phyloP scores from a whole-genome alignment of 1,140 invertebrate genomes.

The Drosophila prosaltans region DNA sequence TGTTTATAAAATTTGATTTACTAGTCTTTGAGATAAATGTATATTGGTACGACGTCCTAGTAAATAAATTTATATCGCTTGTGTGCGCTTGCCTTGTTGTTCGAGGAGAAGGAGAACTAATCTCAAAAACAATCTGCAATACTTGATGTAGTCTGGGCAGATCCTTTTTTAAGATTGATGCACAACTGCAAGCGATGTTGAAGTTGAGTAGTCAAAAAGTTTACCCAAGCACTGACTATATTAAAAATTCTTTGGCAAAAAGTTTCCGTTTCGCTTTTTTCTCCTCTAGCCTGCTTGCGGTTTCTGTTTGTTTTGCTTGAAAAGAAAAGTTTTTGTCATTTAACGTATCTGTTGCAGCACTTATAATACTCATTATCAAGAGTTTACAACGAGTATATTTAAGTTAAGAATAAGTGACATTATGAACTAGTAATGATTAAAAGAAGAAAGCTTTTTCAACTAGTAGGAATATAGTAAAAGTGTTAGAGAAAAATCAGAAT shows the following conservation, averaged over 20 bases:
- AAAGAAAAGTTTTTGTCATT: slow-evolving; percentile 38
- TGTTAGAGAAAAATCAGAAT: no score
- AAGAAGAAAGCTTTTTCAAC: no score
- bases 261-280: slow-evolving; percentile 45
- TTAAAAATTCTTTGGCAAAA: slow-evolving; percentile 63
- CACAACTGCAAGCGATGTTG: slow-evolving; percentile 4
- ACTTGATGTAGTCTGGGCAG: slow-evolving; percentile 28
- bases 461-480: no score
- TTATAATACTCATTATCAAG: slow-evolving; percentile 12
- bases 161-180: slow-evolving; percentile 27
- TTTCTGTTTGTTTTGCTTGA: slow-evolving; percentile 41
- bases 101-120: slow-evolving; percentile 19
- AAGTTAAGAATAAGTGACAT: not conserved
- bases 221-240: slow-evolving; percentile 30
- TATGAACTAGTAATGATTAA: no score
- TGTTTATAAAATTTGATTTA: slow-evolving; percentile 51
- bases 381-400: not conserved
- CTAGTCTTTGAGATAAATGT: not conserved
- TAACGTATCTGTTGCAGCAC: slow-evolving; percentile 17
- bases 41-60: not conserved
- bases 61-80: slow-evolving; percentile 24
- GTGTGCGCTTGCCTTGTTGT: slow-evolving; percentile 19
- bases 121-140: slow-evolving; percentile 39
- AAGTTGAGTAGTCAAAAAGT: slow-evolving; percentile 30
- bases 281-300: slow-evolving; percentile 1